Conservation (phyloP, 2,888 invertebrate species). For the Lysandra bellargus region DNA sequence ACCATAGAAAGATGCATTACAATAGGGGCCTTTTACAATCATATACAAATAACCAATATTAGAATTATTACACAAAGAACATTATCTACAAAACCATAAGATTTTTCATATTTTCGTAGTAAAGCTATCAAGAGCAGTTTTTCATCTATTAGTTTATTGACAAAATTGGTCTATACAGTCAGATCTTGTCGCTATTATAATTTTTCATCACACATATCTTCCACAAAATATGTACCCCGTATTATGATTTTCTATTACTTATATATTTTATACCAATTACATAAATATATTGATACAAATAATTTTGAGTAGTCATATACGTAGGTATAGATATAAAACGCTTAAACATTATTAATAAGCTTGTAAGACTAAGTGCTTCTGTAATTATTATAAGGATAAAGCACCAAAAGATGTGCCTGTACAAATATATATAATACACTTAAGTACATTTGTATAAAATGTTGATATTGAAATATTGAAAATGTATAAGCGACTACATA, state of each 20-base stretch:
- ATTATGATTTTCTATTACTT: slow-evolving; percentile 64
- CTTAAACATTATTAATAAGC: slow-evolving; percentile 54
- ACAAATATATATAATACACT: slow-evolving; percentile 29
- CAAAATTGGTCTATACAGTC: slow-evolving; percentile 43
- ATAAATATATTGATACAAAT: slow-evolving; percentile 54
- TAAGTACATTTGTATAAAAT: slow-evolving; percentile 21
- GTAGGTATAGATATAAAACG: slow-evolving; percentile 56
- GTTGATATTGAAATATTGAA: slow-evolving; percentile 22
- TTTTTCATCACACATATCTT: slow-evolving; percentile 60
- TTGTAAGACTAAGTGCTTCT: slow-evolving; percentile 35
- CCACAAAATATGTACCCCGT: slow-evolving; percentile 69
- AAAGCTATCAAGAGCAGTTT: too few species aligned
- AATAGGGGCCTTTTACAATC: neutral
- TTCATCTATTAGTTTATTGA: slow-evolving; percentile 3
- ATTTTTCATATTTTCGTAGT: neutral
- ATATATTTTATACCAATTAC: slow-evolving; percentile 67
- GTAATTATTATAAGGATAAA: slow-evolving; percentile 39
- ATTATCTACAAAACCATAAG: neutral
- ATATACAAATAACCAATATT: neutral
- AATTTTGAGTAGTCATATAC: slow-evolving; percentile 33
- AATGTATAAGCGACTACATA: slow-evolving; percentile 42
- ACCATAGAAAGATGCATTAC: neutral
- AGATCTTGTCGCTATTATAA: slow-evolving; percentile 48
- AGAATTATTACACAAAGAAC: neutral
- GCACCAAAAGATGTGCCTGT: slow-evolving; percentile 41